Evolutionary conservation across 2,113 vertebrate species (phyloP).

Genomic region (Cardinalis cardinalis): DNA sequence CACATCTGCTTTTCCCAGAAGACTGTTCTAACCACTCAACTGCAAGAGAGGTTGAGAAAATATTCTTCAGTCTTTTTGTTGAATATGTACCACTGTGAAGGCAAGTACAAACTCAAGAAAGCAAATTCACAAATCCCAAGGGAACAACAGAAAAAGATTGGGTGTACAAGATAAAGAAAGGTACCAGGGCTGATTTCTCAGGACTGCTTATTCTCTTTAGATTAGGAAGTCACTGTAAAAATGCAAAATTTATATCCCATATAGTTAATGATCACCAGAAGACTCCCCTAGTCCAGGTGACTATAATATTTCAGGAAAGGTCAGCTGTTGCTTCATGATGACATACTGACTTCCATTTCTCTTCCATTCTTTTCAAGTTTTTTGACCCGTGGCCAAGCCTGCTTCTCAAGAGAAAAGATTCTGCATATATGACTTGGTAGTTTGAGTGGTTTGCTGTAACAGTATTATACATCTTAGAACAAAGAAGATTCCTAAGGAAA

Average conservation of each 20-base stretch:
- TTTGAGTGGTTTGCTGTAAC: not conserved
- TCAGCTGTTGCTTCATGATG: not conserved
- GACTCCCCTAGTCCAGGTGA: not conserved
- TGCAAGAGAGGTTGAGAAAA: not conserved
- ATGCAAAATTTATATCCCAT: not conserved
- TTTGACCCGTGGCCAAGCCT: not conserved
- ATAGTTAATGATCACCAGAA: not conserved
- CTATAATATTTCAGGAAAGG: not conserved
- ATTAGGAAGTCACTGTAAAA: not conserved
- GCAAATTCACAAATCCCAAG: not conserved
- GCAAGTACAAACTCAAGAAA: not conserved
- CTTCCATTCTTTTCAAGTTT: not conserved
- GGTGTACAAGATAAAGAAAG: not conserved
- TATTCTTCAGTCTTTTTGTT: not conserved
- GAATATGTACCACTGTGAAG: not conserved
- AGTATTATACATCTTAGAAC: not conserved
- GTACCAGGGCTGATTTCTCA: not conserved
- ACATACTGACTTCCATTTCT: not conserved
- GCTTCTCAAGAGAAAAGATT: not conserved
- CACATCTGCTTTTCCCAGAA: not conserved
- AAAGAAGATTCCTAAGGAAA: not conserved
- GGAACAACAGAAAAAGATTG: not conserved
- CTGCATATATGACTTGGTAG: not conserved
- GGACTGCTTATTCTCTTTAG: not conserved
- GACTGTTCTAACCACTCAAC: not conserved